Evolutionary conservation across 2,888 invertebrate species (phyloP), one percentile per base, ranked within the genome.

Genomic region (Eristalinus sepulchralis): DNA sequence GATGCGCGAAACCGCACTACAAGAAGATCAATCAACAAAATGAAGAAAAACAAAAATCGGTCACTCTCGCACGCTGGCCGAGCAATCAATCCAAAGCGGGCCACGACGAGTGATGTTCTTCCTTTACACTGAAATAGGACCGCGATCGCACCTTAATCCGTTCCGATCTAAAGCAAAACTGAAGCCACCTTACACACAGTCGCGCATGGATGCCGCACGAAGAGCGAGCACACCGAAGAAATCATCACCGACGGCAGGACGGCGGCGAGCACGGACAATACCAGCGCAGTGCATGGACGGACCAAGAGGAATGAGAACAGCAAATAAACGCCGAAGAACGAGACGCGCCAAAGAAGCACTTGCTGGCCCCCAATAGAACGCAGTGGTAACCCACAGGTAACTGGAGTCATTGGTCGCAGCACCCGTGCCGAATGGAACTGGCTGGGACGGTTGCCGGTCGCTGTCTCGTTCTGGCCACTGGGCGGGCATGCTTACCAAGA

Each of bases 371-470:
- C 70, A 82, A 82, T 82, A 82, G 82, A 82, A 82, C 76, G 73
- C 70, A 83, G 79, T 79, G 86, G 78, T 86, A 86, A 86, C 73
- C 86, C 83, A 83, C 71, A 86, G 78, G 79, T 83, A 83, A 86
- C 86, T 86, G 83, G 75, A 75, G 63, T 75, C 59, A 66, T 66
- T 83, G 70, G 66, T 34, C 36, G 70, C 86, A 83, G 70, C 86
- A 83, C 83, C 86, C 86, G 86, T 83, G 60, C 78, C 59, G 57
- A 55, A 57, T 79, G 33, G 57, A 83, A 83, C 86, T 75, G 78
- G 73, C 68, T 53, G 47, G 20, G 66, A 22, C 34, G 60, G 4
- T 34, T n/a, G 39, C 27, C 13, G 27, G 39, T 75, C 24, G 78
- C 71, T 11, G 75, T 83, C 82, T 79, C 78, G n/a, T 66, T 86